Base-by-base conservation (phyloP, 2,113 vertebrate species). In the Pseudopipra pipra region DNA sequence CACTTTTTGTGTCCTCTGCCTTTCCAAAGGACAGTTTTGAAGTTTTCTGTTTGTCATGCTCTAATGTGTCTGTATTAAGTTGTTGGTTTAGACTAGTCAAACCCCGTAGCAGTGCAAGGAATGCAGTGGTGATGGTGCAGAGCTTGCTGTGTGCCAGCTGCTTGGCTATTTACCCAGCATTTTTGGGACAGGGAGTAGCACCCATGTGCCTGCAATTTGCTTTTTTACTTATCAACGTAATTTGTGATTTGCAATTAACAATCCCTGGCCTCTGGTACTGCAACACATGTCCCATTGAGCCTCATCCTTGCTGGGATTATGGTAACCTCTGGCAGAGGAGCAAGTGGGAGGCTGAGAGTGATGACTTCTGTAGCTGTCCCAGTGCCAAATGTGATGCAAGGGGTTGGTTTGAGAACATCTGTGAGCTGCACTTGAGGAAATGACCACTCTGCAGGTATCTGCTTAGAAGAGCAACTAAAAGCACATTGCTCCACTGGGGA, bases 71-170 rank as follows among this genome's bases (percentile, higher is more conserved):
- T 67, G 43, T 37, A 15, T 20, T n/a, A 5, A 7, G 23, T 1
- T 56, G 18, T 31, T 88, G 28, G 13, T 76, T 59, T 39, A 59
- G 49, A 46, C 12, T 24, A 14, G 24, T 21, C 35, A 72, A 72
- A 65, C 11, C 8, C 25, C 0, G 0, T 25, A 65, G 39, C 31
- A 68, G 24, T 12, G 28, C 10, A 25, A 44, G 21, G 3, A 12
- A 2, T 30, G 4, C 12, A 52, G 35, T 2, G 35, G 35, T 43
- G 55, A 11, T 59, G 54, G 21, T 15, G 31, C 51, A 35, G 68
- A 65, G 16, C 33, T 13, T 31, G 35, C 12, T 52, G 35, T 37
- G 62, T 73, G 11, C 12, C 58, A 43, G 33, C 44, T 80, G 44
- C 5, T 13, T 54, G 54, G 27, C n/a, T 23, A 3, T 23, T 72